A percentile compares a stretch with the other conserved stretches of the same genome.
phyloP scores from a whole-genome alignment of 2,113 vertebrate species.

The Herpetotheres cachinnans region DNA sequence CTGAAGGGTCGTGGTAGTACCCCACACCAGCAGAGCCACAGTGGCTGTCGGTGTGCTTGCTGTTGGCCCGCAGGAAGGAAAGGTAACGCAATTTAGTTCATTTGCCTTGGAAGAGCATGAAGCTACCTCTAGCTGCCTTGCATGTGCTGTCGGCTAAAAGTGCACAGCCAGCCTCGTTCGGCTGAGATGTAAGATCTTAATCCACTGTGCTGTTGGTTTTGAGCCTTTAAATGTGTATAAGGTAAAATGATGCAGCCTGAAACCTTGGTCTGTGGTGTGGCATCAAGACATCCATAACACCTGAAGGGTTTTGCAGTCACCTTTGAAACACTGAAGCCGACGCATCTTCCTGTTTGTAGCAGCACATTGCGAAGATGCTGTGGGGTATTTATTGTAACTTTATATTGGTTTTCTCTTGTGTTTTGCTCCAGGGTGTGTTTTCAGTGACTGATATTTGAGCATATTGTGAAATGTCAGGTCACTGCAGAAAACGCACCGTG shows the following conservation, averaged over 20 bases:
- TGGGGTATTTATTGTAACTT: background rate
- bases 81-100: background rate
- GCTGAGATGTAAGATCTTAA: background rate
- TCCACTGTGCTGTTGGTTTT: background rate
- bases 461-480: background rate
- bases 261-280: background rate
- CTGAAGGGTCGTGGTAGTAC: background rate
- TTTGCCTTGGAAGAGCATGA: background rate
- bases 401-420: background rate
- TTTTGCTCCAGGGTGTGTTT: background rate
- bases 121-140: background rate
- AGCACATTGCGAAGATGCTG: rapidly evolving
- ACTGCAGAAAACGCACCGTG: background rate
- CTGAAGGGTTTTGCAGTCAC: background rate
- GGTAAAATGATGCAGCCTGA: background rate
- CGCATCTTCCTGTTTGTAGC: background rate
- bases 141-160: background rate
- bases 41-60: rapidly evolving
- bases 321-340: background rate
- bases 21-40: background rate
- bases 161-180: background rate
- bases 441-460: background rate
- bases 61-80: background rate
- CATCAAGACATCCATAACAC: background rate
- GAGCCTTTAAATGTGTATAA: background rate